A percentile compares a stretch with the other conserved stretches of the same genome.
These are phyloP conservation scores for Drosophila limbata DNA, from an alignment of 2,888 invertebrate genomes.

Conservation along the genomic window DNA sequence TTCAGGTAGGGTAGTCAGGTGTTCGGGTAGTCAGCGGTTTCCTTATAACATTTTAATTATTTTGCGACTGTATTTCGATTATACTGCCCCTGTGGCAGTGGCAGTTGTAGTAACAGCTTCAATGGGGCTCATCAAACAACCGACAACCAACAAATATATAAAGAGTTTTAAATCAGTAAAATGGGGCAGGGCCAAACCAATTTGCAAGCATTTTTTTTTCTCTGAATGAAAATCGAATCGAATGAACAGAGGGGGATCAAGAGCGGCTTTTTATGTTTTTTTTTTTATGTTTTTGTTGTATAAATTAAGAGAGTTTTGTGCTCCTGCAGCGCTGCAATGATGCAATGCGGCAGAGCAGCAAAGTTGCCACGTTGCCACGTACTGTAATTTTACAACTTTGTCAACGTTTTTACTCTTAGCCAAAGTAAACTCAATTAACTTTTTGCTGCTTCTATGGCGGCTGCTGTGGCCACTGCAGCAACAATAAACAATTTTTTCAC, in stretches of 20 bases:
- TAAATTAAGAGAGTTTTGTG: conserved; percentile 67
- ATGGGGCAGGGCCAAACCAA: conserved; percentile 46
- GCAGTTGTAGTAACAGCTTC: conserved; percentile 9
- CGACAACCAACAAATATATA: conserved; percentile 41
- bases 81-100: conserved; percentile 19
- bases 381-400: conserved; percentile 76
- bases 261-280: conserved; percentile 55
- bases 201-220: conserved; percentile 37
- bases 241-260: conserved; percentile 4
- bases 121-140: conserved; percentile 54
- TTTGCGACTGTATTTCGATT: conserved; percentile 53
- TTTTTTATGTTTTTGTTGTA: conserved; percentile 49
- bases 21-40: conserved; percentile 2
- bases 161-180: conserved; percentile 67
- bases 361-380: conserved; percentile 25
- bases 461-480: conserved; percentile 47
- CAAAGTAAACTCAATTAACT: conserved; percentile 81
- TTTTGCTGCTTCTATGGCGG: conserved; percentile 66
- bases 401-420: conserved; percentile 75
- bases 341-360: conserved; percentile 14
- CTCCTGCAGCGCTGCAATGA: conserved; percentile 34
- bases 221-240: conserved; percentile 19
- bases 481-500: conserved; percentile 76
- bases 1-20: neutral
- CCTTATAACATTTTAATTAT: conserved; percentile 58